These are phyloP conservation scores for Synanthedon formicaeformis DNA, from an alignment of 2,888 invertebrate genomes.

Conservation along the genomic window DNA sequence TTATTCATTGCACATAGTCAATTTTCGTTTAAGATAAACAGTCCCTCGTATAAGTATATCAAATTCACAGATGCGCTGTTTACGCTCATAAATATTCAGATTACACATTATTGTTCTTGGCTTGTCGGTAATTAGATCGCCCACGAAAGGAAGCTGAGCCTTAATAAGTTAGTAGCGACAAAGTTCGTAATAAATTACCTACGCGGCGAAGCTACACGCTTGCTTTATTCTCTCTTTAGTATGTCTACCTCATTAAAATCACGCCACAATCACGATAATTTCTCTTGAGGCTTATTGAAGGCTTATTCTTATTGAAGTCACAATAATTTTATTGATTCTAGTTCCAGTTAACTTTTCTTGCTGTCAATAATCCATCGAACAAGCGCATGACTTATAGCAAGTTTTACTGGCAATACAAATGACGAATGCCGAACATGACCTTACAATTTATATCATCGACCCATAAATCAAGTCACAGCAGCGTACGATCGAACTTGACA, in stretches of 20 bases:
- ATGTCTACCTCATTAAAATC: slow-evolving; percentile 38
- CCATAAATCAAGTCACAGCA: slow-evolving; percentile 56
- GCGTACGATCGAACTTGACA: slow-evolving; percentile 56
- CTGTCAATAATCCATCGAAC: slow-evolving; percentile 38
- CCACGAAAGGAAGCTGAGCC: slow-evolving; percentile 55
- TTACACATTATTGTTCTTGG: slow-evolving; percentile 63
- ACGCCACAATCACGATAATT: slow-evolving; percentile 13
- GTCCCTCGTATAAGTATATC: slow-evolving; percentile 37
- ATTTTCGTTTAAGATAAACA: slow-evolving; percentile 63
- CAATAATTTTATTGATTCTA: slow-evolving; percentile 13
- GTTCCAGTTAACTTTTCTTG: slow-evolving; percentile 18
- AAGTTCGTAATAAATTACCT: slow-evolving; percentile 51
- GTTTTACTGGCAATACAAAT: slow-evolving; percentile 48
- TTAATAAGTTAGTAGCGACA: slow-evolving; percentile 56
- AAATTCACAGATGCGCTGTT: slow-evolving; percentile 48
- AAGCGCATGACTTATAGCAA: slow-evolving; percentile 44
- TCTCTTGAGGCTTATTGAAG: not conserved
- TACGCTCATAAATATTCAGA: slow-evolving; percentile 63
- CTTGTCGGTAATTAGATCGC: slow-evolving; percentile 68
- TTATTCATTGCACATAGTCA: slow-evolving; percentile 67
- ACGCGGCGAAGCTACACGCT: slow-evolving; percentile 22
- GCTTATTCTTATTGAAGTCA: not conserved
- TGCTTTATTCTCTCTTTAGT: slow-evolving; percentile 24
- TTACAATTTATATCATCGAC: slow-evolving; percentile 47
- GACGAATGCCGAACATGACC: slow-evolving; percentile 58